A percentile compares a stretch with the other conserved stretches of the same genome.
phyloP scores from a whole-genome alignment of 2,888 invertebrate genomes.

The Pogonocherus hispidulus region DNA sequence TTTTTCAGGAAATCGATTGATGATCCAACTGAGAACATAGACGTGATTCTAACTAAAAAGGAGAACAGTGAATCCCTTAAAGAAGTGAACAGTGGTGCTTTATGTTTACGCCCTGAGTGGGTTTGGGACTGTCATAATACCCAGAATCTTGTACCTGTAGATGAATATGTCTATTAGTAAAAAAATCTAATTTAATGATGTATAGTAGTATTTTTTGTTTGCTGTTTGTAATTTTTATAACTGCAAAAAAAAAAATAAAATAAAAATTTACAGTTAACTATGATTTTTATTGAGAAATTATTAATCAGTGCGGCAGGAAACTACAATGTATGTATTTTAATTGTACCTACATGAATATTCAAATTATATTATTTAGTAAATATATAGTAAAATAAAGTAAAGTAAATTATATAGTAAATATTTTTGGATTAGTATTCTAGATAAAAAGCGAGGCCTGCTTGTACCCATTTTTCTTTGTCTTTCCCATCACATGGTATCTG shows the following conservation, averaged over 20 bases:
- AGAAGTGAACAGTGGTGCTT: slow-evolving; percentile 53
- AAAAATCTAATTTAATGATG: not conserved
- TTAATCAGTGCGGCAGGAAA: too few species aligned
- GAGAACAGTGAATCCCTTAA: slow-evolving; percentile 54
- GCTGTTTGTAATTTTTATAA: not conserved
- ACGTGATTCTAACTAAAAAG: slow-evolving; percentile 59
- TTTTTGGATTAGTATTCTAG: slow-evolving; percentile 61
- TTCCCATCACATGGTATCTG: slow-evolving; percentile 62
- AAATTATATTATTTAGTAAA: too few species aligned
- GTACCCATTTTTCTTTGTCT: slow-evolving; percentile 73
- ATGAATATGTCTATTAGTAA: slow-evolving; percentile 47
- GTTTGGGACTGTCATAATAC: slow-evolving; percentile 73
- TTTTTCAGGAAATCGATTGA: slow-evolving; percentile 57
- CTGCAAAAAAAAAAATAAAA: not conserved
- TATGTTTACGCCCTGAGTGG: slow-evolving; percentile 73
- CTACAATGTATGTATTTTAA: too few species aligned
- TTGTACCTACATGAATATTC: too few species aligned
- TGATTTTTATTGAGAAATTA: too few species aligned
- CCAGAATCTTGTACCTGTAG: slow-evolving; percentile 54
- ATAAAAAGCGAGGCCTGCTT: slow-evolving; percentile 76
- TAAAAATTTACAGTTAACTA: too few species aligned
- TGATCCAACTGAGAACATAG: slow-evolving; percentile 58
- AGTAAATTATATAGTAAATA: not conserved
- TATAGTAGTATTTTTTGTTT: not conserved
- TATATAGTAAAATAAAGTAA: not conserved